Evolutionary conservation across 2,888 invertebrate genomes (phyloP).

Genomic region (Platycheirus albimanus): DNA sequence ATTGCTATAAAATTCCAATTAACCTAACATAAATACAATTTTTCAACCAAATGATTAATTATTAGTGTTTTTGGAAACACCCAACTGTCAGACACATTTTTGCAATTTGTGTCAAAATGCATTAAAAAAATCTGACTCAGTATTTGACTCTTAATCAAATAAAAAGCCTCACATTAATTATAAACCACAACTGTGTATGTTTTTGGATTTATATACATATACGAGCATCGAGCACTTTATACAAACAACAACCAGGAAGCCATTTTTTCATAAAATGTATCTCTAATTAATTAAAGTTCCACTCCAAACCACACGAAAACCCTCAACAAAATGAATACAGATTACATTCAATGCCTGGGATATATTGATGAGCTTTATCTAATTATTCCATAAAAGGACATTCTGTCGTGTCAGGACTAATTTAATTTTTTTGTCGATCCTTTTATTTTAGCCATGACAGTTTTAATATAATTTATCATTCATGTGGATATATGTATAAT

Average conservation of each 20-base stretch:
- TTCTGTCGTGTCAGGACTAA: slow-evolving; percentile 38
- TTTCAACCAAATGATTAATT: too few relatives aligned
- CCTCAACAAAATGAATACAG: background rate
- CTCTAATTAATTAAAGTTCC: slow-evolving; percentile 61
- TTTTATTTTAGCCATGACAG: background rate
- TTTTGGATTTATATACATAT: background rate
- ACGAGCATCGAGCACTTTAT: background rate
- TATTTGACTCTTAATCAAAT: slow-evolving; percentile 8
- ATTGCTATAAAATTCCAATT: too few relatives aligned
- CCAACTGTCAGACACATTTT: slow-evolving; percentile 19
- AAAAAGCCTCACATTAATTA: slow-evolving; percentile 40
- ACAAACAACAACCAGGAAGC: background rate
- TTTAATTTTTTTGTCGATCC: background rate
- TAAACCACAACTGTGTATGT: slow-evolving; percentile 3
- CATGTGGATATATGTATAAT: background rate
- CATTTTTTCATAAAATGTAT: slow-evolving; percentile 28
- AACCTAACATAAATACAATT: too few relatives aligned
- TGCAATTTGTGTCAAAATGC: too few relatives aligned
- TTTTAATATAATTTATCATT: slow-evolving; percentile 12
- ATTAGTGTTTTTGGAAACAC: background rate
- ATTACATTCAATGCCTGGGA: slow-evolving; percentile 10
- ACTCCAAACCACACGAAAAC: slow-evolving; percentile 31
- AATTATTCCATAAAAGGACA: slow-evolving; percentile 50
- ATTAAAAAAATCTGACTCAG: slow-evolving; percentile 2
- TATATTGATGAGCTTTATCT: slow-evolving; percentile 56